phyloP scores from a whole-genome alignment of 2,797 vertebrate genomes.

The Ataeniobius toweri region DNA sequence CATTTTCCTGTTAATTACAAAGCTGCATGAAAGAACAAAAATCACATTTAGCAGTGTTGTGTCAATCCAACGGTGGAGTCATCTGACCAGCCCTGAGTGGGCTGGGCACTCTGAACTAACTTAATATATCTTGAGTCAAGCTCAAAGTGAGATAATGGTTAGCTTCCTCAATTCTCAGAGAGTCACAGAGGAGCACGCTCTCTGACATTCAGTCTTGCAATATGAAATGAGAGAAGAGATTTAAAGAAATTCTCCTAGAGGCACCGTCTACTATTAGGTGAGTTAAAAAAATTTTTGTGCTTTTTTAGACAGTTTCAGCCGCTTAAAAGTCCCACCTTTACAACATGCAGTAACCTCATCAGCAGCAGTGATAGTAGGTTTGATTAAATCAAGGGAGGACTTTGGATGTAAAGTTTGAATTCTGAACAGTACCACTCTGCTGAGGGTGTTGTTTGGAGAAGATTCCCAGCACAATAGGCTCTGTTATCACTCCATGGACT shows the following conservation, averaged over 20 bases:
- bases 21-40: not conserved
- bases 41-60: conserved; percentile 14
- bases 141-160: conserved; percentile 27
- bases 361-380: not conserved
- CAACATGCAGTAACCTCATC: not conserved
- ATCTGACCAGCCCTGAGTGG: conserved; percentile 65
- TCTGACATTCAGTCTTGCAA: conserved; percentile 20
- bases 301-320: not conserved
- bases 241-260: not conserved
- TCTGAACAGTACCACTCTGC: conserved; percentile 1
- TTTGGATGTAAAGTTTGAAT: conserved; percentile 1
- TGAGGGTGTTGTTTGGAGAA: conserved; percentile 14
- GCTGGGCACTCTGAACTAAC: conserved; percentile 62
- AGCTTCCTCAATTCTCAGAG: conserved; percentile 21
- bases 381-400: not conserved
- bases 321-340: not conserved
- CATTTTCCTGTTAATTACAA: not conserved
- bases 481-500: conserved; percentile 6
- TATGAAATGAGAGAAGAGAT: conserved; percentile 59
- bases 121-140: conserved; percentile 59
- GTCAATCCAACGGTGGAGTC: conserved; percentile 58
- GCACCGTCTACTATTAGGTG: conserved; percentile 40
- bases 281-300: not conserved
- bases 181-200: conserved; percentile 4
- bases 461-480: conserved; percentile 15